Base-by-base conservation (phyloP, 2,113 vertebrate species). In the Percopsis transmontana region DNA sequence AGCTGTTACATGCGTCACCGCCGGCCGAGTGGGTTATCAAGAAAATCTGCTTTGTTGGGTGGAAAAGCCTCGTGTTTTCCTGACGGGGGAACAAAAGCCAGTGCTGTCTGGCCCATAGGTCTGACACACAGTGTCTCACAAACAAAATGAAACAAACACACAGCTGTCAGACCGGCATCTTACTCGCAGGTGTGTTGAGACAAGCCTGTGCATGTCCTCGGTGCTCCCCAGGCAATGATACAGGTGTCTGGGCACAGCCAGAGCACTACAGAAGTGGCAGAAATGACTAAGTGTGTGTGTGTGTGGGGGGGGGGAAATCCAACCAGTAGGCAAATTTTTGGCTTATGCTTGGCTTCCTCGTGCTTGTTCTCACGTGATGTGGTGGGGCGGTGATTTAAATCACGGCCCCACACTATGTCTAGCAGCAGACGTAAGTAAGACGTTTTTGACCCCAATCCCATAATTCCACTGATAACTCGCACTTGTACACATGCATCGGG, bases 151-250 rank as follows among this genome's bases (percentile, higher is more conserved):
- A 48, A 79, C 48, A 54, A 72, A 74, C 81, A 80, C 79, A 68
- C 20, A 55, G 77, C 74, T 84, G 68, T 83, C 63, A 47, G 53
- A 60, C 64, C 68, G 79, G n/a, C 16, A 10, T 70, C 76, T 80
- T 54, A 76, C 85, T 85, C 86, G 77, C 73, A 85, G 80, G 77
- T 85, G 83, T 71, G 74, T 51, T 76, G 70, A 71, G 81, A 82
- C 88, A 86, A 82, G 88, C 86, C 79, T 47, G 67, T 56, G 67
- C 86, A 80, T 65, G 80, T 76, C 57, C n/a, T n/a, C 51, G n/a
- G 24, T 15, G 61, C 69, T 63, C 53, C 74, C 71, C 58, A 59
- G 61, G 77, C 68, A 42, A 3, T 15, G 65, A 45, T 57, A 70
- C 73, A 81, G 72, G 60, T 76, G 66, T 27, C 19, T 12, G 18